Percentiles rank a stretch among this genome's conserved stretches.
Evolutionary conservation across 2,797 vertebrate species (phyloP).

Genomic region (Malurus splendens): DNA sequence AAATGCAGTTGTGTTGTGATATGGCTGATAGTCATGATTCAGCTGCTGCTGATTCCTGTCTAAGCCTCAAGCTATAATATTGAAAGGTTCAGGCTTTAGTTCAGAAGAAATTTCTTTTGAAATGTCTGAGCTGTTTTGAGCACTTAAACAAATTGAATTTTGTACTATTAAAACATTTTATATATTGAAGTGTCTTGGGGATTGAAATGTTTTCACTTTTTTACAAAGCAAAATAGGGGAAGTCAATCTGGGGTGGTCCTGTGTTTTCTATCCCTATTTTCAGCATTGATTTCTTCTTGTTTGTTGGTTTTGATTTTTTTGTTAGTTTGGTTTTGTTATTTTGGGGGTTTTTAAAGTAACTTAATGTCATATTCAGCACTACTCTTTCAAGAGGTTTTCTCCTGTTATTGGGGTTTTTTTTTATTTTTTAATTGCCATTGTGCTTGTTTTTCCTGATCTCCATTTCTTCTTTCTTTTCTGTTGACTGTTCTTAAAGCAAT

Average conservation of each 20-base stretch:
- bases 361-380: not conserved
- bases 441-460: not conserved
- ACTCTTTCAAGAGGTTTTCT: not conserved
- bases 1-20: not conserved
- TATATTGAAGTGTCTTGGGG: not conserved
- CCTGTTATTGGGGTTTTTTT: not conserved
- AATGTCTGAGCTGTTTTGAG: not conserved
- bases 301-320: not conserved
- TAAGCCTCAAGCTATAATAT: not conserved
- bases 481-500: not conserved
- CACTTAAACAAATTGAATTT: not conserved
- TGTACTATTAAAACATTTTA: not conserved
- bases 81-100: not conserved
- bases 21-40: not conserved
- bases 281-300: not conserved
- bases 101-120: not conserved
- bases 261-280: not conserved
- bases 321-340: not conserved
- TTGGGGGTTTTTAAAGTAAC: not conserved
- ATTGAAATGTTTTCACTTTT: not conserved
- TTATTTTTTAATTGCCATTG: not conserved
- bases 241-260: not conserved
- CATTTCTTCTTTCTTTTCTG: not conserved
- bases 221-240: not conserved
- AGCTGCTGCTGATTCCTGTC: fast-evolving